Base-by-base conservation (phyloP, 1,140 invertebrate genomes). In the Papilio aristodemus region DNA sequence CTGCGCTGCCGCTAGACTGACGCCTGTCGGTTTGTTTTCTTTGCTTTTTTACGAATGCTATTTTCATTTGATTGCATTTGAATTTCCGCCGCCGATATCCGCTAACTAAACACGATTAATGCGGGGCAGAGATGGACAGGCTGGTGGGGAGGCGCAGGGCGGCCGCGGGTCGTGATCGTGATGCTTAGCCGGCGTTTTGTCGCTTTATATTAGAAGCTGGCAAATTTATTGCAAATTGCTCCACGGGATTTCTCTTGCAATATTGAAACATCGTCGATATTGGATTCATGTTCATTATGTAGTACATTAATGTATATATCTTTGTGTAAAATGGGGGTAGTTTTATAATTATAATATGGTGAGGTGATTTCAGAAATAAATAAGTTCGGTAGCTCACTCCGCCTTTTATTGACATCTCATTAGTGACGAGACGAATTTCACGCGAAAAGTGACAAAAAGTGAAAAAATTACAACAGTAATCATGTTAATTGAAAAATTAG, bases 101-200 rank as follows among this genome's bases (percentile, higher is more conserved):
- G 89, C 90, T 92, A 92, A 92, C 91, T 92, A 92, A 92, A 92
- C 91, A 92, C 90, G 91, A 92, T 92, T 92, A 92, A 92, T 91
- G 91, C 85, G 85, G 82, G 79, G 83, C 80, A 86, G 80, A 89
- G 85, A 87, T 85, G 87, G 89, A 90, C 85, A 88, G 86, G 77
- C 83, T 81, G 86, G 80, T 70, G 77, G 76, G 63, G 68, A 71
- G 69, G 46, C 19, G 9, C 19, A 19, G 46, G 19, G 27, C 27
- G 17, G 46, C 1, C 46, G 46, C 46, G 73, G 71, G 50, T 67
- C 76, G n/a, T n/a, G n/a, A n/a, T n/a, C 75, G 78, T 80, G 78
- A 85, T 76, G 81, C 82, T 83, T 77, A 79, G 78, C 82, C 80
- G 80, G 78, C 76, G 78, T 87, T 89, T 89, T 89, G 83, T 88